Base-by-base conservation (phyloP, 2,113 vertebrate species). In the Lepus europaeus region DNA sequence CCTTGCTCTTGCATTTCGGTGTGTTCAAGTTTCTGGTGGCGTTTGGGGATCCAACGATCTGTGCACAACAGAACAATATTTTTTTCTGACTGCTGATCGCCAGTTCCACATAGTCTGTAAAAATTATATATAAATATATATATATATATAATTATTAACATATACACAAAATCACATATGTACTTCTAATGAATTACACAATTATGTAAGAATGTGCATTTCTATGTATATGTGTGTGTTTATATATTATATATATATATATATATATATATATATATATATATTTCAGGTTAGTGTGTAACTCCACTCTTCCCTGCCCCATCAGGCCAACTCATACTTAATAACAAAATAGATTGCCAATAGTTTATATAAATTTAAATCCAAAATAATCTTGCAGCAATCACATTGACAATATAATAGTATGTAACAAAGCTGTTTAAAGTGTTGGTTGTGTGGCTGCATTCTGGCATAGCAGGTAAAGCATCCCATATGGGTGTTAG, bases 231-330 rank as follows among this genome's bases (percentile, higher is more conserved):
- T 59, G 56, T 59, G 56, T 59, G 56, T 59, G 56, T 16, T 2
- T 59, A 51, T 16, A 49, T 66, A n/a, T 1, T 45, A n/a, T n/a
- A n/a, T 84, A 39, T 20, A 49, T 66, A n/a, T 1, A 4, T 17
- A 61, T 49, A 7, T 31, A 36, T 77, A 68, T 36, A 14, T 25
- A 76, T 20, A 1, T 19, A 29, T 9, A 49, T 31, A 51, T 20
- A 39, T 66, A n/a, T 1, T 53, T 84, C 3, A 72, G 2, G 23
- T 63, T 53, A 10, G 14, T 10, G 91, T 36, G 59, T 20, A 25
- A 49, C 3, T 27, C 9, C 16, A 7, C 1, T n/a, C 1, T 77
- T 33, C 16, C 16, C 12, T 16, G 6, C 1, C 6, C 5, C 31
- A 84, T 13, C 20, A 76, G 23, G 0, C 1, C 6, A 88, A 59